Evolutionary conservation across 2,113 vertebrate species (phyloP).

Genomic region (Butorides virescens): DNA sequence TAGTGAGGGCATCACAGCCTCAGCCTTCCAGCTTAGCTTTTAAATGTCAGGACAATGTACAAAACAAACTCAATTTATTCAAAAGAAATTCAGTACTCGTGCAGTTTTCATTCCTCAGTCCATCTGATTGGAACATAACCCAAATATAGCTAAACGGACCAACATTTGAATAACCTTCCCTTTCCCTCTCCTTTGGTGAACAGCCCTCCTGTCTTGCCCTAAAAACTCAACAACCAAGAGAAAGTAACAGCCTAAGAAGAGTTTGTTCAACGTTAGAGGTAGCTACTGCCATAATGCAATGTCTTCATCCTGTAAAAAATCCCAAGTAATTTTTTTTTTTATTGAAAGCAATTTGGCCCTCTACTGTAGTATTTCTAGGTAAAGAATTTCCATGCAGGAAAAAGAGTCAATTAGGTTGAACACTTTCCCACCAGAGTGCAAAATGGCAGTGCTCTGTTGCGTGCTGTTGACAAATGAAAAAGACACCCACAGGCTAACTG

Average conservation of each 20-base stretch:
- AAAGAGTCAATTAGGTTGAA: constrained; percentile 44
- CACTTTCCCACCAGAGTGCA: not conserved
- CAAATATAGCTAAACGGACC: not conserved
- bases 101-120: not conserved
- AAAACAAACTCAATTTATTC: not conserved
- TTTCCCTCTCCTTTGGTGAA: not conserved
- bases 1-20: not conserved
- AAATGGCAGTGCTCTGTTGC: constrained; percentile 28
- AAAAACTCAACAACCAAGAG: not conserved
- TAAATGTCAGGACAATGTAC: not conserved
- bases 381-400: constrained; percentile 26
- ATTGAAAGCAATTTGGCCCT: not conserved
- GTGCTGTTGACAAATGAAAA: constrained; percentile 50
- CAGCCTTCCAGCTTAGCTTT: not conserved
- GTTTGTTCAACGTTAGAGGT: not conserved
- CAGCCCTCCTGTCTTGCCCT: not conserved
- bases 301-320: not conserved
- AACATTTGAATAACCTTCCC: not conserved
- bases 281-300: not conserved
- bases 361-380: not conserved
- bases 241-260: not conserved
- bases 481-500: constrained; percentile 34
- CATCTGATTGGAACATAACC: not conserved
- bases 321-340: not conserved
- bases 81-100: not conserved